Conservation (phyloP, 2,888 invertebrate genomes). For the Stenoptilia bipunctidactyla region DNA sequence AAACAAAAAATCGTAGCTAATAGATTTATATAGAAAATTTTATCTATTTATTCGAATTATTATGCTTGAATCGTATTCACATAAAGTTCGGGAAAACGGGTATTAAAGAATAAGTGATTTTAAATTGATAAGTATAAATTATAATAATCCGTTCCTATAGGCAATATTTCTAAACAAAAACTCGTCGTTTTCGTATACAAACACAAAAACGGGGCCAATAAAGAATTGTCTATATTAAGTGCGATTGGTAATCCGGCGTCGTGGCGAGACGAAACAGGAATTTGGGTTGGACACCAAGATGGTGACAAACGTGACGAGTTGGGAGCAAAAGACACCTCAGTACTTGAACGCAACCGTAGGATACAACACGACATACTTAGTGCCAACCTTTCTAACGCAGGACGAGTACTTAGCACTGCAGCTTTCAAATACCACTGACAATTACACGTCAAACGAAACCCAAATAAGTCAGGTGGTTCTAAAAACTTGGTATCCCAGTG, state of each 20-base stretch:
- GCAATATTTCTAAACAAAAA: constrained; percentile 24
- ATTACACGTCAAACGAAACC: constrained; percentile 61
- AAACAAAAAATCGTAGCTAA: constrained; percentile 1
- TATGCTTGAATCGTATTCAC: constrained; percentile 21
- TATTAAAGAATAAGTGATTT: constrained; percentile 24
- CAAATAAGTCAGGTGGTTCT: constrained; percentile 66
- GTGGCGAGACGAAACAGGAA: constrained; percentile 11
- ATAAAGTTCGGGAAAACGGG: constrained; percentile 36
- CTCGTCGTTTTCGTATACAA: not conserved
- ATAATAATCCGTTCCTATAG: constrained; percentile 44
- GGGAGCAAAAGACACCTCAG: constrained; percentile 35
- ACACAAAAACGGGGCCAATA: constrained; percentile 39
- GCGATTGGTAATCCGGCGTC: constrained; percentile 10
- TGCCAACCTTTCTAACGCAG: constrained; percentile 68
- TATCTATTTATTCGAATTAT: constrained; percentile 8
- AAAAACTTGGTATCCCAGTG: constrained; percentile 84
- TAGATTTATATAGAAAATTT: constrained; percentile 6
- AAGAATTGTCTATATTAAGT: constrained; percentile 18
- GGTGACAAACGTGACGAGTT: constrained; percentile 40
- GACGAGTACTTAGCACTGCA: constrained; percentile 71
- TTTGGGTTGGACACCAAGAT: constrained; percentile 27
- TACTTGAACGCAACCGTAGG: constrained; percentile 36
- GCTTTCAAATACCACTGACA: constrained; percentile 64
- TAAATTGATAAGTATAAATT: constrained; percentile 20
- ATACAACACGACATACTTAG: constrained; percentile 51